A percentile compares a stretch with the other conserved stretches of the same genome.
phyloP scores from a whole-genome alignment of 2,797 vertebrate species.

The Psittacula echo region DNA sequence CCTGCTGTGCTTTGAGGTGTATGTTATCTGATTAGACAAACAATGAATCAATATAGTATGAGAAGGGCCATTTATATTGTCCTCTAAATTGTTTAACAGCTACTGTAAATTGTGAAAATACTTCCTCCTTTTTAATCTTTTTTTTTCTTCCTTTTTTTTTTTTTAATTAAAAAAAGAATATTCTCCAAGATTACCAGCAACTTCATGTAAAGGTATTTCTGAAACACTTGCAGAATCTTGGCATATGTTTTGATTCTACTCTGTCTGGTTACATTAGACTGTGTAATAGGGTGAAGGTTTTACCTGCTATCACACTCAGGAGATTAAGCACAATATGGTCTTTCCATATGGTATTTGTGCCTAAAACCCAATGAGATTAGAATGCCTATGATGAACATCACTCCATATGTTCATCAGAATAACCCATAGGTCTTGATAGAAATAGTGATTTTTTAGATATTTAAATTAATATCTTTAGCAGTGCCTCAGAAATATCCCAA shows the following conservation, averaged over 20 bases:
- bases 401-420: slow-evolving; percentile 51
- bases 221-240: slow-evolving; percentile 64
- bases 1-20: neutral
- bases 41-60: neutral
- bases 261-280: slow-evolving; percentile 70
- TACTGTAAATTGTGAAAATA: slow-evolving; percentile 3
- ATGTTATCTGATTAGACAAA: slow-evolving; percentile 4
- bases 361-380: slow-evolving; percentile 63
- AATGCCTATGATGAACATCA: slow-evolving; percentile 54
- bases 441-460: neutral
- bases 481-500: neutral
- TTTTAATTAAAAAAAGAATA: slow-evolving; percentile 17
- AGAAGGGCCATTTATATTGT: neutral
- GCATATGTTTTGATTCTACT: slow-evolving; percentile 70
- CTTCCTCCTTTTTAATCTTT: neutral
- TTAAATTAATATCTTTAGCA: slow-evolving; percentile 51
- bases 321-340: slow-evolving; percentile 73
- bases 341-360: slow-evolving; percentile 72
- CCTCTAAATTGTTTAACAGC: neutral
- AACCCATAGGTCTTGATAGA: slow-evolving; percentile 28
- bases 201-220: slow-evolving; percentile 47
- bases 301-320: slow-evolving; percentile 68
- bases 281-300: slow-evolving; percentile 70
- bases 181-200: slow-evolving; percentile 1
- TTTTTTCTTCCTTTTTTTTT: neutral